phyloP scores from a whole-genome alignment of 2,888 invertebrate species.

The Plagiodera versicolora region DNA sequence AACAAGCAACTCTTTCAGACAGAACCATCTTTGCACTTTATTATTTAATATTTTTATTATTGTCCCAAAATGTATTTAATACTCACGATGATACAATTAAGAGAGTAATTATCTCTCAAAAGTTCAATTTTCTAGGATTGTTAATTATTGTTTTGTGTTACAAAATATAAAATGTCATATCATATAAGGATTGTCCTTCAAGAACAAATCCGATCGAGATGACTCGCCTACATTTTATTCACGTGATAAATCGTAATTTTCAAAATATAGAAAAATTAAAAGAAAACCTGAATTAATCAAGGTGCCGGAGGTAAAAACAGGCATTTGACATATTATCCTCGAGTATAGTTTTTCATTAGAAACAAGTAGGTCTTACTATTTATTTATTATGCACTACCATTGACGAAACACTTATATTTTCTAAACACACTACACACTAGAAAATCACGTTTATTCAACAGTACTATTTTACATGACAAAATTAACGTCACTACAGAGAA shows the following conservation, averaged over 20 bases:
- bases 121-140: not conserved
- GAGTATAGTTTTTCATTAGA: conserved; percentile 20
- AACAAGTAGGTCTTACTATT: conserved; percentile 26
- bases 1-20: too few species aligned
- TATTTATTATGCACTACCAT: conserved; percentile 32
- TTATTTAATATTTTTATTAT: too few species aligned
- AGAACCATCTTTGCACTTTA: too few species aligned
- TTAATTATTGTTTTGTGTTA: conserved; percentile 16
- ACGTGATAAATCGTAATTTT: not conserved
- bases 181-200: conserved; percentile 37
- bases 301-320: conserved; percentile 3
- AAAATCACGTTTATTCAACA: conserved; percentile 22
- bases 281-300: conserved; percentile 3
- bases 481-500: conserved; percentile 19
- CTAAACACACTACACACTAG: conserved; percentile 29
- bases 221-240: not conserved
- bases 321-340: conserved; percentile 18
- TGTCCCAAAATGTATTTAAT: too few species aligned
- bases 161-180: conserved; percentile 24
- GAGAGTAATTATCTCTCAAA: too few species aligned
- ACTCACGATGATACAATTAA: not conserved
- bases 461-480: conserved; percentile 28
- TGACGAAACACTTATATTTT: conserved; percentile 26
- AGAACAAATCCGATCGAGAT: conserved; percentile 11
- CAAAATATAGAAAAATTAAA: not conserved